Evolutionary conservation across 2,797 vertebrate species (phyloP).

Genomic region (Poeciliopsis presidionis): DNA sequence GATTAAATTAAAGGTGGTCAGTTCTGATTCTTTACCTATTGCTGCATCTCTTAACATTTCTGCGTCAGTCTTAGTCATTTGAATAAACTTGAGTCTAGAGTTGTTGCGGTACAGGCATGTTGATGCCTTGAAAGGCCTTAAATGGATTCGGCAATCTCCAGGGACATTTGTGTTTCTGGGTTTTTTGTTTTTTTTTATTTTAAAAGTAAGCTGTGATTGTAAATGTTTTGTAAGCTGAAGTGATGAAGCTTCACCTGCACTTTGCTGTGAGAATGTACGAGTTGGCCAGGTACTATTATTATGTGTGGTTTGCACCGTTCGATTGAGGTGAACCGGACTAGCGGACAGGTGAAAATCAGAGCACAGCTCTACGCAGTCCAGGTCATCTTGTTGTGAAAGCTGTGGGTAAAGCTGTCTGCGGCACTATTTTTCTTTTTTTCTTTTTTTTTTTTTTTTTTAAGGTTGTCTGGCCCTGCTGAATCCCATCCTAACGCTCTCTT

Average conservation of each 20-base stretch:
- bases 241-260: conserved; percentile 78
- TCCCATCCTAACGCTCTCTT: conserved; percentile 58
- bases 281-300: conserved; percentile 64
- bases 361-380: conserved; percentile 35
- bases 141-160: conserved; percentile 78
- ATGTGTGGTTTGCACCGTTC: conserved; percentile 45
- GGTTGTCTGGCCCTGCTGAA: conserved; percentile 64
- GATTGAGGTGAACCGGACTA: conserved; percentile 43
- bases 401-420: conserved; percentile 84
- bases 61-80: conserved; percentile 43
- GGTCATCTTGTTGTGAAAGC: conserved; percentile 50
- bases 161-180: conserved; percentile 42
- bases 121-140: conserved; percentile 74
- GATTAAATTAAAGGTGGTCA: background rate
- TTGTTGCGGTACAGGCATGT: conserved; percentile 57
- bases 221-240: conserved; percentile 77
- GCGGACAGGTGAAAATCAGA: conserved; percentile 28
- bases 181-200: conserved; percentile 41
- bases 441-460: conserved; percentile 20
- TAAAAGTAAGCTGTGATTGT: conserved; percentile 82
- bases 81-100: conserved; percentile 61
- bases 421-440: conserved; percentile 43
- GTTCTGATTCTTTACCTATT: background rate
- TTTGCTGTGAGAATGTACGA: conserved; percentile 80
- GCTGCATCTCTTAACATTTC: background rate